phyloP scores from a whole-genome alignment of 2,797 vertebrate species.

The Argentina silus region DNA sequence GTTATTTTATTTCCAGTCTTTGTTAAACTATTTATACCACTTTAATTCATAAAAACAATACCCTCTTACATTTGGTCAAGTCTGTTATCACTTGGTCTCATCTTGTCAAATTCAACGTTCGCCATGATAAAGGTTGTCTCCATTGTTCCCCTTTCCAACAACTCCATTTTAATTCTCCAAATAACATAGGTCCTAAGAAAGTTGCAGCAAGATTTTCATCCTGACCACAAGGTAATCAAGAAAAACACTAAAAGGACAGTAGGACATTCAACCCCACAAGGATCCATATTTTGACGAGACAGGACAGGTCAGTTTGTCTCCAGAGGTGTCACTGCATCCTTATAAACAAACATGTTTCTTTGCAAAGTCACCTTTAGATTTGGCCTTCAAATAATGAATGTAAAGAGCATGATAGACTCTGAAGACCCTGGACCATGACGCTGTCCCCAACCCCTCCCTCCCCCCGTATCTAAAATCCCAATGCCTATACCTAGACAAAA shows the following conservation, averaged over 20 bases:
- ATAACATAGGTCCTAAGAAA: constrained; percentile 18
- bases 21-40: no score
- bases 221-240: constrained; percentile 56
- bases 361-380: neutral
- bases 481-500: constrained; percentile 14
- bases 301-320: neutral
- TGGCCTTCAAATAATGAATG: neutral
- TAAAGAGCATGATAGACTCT: constrained; percentile 17
- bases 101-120: constrained; percentile 59
- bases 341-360: constrained; percentile 2
- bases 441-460: constrained; percentile 11
- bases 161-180: constrained; percentile 37
- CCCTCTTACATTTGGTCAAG: constrained; percentile 64
- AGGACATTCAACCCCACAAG: constrained; percentile 2
- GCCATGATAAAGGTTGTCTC: neutral
- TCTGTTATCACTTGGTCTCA: constrained; percentile 76
- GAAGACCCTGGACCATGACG: constrained; percentile 10
- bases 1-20: neutral
- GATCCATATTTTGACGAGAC: constrained; percentile 1
- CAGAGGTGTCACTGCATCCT: constrained; percentile 23
- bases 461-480: constrained; percentile 21
- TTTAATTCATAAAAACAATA: no score
- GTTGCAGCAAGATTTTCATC: constrained; percentile 53
- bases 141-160: constrained; percentile 20
- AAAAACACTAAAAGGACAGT: constrained; percentile 2